Base-by-base conservation (phyloP, 2,888 invertebrate genomes). In the Argyra leucocephala region DNA sequence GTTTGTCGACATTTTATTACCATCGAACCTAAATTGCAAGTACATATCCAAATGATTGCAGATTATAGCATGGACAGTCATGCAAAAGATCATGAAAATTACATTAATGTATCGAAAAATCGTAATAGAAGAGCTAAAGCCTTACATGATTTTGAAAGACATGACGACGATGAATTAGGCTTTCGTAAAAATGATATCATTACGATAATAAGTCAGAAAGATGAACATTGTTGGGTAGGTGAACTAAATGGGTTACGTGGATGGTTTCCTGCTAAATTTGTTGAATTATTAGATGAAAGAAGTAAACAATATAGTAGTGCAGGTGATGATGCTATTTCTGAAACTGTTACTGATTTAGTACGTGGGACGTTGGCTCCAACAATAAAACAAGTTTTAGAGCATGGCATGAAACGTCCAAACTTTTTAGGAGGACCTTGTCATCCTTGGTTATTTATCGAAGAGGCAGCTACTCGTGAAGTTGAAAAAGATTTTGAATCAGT, bases 211-310 rank as follows among this genome's bases (percentile, higher is more conserved):
- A 96, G 95, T 75, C 95, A 95, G 76, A 93, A 94, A 78, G 97
- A 98, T 82, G 97, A 98, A 76, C 96, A 98, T 77, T 98, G 97
- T 78, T 98, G 97, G 97, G 90, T 97, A 70, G 97, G 97, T 6
- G 97, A 98, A 79, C 79, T 98, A 62, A 97, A 97, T 82, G 97
- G 97, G 0, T 81, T 96, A 62, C 83, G 91, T 77, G 93, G 96
- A 59, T 97, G 96, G 96, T 97, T 97, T 81, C 96, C 96, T 24
- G 96, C 96, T 2, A 92, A 96, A 81, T 96, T 96, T 82, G 96
- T 97, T 0, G 91, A 96, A 79, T 82, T 97, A 61, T 82, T 99
- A 61, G 99, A 99, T 81, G 99, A 99, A 81, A 82, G 94, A 68
- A 93, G 93, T 77, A 94, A 94, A 75, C 86, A 88, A 73, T 95